Evolutionary conservation across 2,888 invertebrate species (phyloP).

Genomic region (Spisula solida): DNA sequence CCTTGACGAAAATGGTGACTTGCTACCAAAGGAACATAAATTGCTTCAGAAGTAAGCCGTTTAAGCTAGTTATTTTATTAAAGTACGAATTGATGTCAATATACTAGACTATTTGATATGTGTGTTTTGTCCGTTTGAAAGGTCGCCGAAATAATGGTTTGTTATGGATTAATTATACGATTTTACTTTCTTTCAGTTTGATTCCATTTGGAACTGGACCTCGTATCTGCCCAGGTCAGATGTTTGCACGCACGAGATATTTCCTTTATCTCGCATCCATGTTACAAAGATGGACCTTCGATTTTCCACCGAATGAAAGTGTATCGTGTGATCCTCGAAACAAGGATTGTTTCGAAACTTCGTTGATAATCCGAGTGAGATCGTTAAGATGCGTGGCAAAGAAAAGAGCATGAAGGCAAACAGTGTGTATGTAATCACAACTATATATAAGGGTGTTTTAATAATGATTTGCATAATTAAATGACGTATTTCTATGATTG

Average conservation of each 20-base stretch:
- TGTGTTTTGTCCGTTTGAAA: not conserved
- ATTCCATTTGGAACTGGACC: not conserved
- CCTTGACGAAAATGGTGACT: conserved; percentile 1
- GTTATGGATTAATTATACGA: no score
- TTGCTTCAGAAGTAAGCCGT: not conserved
- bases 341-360: not conserved
- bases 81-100: no score
- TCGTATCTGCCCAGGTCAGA: not conserved
- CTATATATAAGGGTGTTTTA: not conserved
- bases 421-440: not conserved
- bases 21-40: conserved; percentile 6
- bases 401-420: not conserved
- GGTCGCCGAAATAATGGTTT: no score
- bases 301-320: not conserved
- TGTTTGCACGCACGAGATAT: conserved; percentile 22
- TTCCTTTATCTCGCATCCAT: conserved; percentile 21
- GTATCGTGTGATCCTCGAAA: not conserved
- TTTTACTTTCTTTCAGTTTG: conserved; percentile 7
- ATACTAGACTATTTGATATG: not conserved
- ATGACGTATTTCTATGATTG: no score
- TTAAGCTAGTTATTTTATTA: not conserved
- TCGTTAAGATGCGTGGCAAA: not conserved
- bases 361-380: not conserved
- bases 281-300: conserved; percentile 19
- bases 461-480: no score